These are phyloP conservation scores for Chinchilla lanigera DNA, from an alignment of 2,113 vertebrate genomes.

Conservation along the genomic window DNA sequence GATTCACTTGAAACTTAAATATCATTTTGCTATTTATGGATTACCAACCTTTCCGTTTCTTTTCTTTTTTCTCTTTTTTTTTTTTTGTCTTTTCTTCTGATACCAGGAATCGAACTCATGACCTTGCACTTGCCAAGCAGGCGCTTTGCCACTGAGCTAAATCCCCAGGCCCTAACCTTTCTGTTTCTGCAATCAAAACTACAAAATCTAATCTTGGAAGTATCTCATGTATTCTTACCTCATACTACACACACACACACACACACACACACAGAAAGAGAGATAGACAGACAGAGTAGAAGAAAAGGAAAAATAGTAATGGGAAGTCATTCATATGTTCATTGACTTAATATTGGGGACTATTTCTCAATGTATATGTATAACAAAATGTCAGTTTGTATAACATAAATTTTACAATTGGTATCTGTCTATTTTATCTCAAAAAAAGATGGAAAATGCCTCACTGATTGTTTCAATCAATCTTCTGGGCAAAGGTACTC, in stretches of 20 bases:
- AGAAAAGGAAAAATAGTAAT: not conserved
- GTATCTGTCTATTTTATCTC: not conserved
- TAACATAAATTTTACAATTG: not conserved
- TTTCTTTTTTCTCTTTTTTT: too few relatives aligned
- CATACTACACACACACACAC: not conserved
- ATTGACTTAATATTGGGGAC: not conserved
- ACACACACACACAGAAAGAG: not conserved
- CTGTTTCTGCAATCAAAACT: not conserved
- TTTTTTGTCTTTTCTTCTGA: too few relatives aligned
- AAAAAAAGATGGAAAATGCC: not conserved
- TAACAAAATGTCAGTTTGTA: not conserved
- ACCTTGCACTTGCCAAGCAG: too few relatives aligned
- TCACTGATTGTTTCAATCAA: not conserved
- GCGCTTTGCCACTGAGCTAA: too few relatives aligned
- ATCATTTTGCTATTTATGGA: conserved; percentile 38
- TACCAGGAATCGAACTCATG: too few relatives aligned
- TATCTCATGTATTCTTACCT: not conserved
- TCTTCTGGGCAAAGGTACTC: not conserved
- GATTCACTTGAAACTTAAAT: conserved; percentile 38
- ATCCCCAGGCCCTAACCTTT: too few relatives aligned
- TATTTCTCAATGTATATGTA: not conserved
- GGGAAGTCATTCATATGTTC: not conserved
- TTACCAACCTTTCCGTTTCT: conserved; percentile 48
- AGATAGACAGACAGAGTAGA: not conserved
- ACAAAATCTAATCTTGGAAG: not conserved